Evolutionary conservation across 1,140 invertebrate species (phyloP).

Genomic region (Pissodes strobi): DNA sequence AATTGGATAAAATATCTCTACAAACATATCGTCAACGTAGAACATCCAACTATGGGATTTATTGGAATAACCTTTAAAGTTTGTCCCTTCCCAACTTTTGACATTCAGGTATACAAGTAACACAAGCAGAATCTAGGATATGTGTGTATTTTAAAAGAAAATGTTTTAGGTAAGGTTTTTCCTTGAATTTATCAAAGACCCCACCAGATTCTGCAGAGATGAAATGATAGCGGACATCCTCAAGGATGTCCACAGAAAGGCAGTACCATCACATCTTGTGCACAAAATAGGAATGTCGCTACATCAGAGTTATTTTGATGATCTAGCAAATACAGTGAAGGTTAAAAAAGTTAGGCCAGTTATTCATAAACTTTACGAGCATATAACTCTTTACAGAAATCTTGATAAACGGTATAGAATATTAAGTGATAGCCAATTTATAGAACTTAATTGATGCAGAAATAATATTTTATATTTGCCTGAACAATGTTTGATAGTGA

Average conservation of each 20-base stretch:
- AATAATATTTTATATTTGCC: background rate
- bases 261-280: background rate
- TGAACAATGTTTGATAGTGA: background rate
- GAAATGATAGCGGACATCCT: conserved; percentile 40
- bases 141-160: too few relatives aligned
- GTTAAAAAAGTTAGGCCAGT: conserved; percentile 29
- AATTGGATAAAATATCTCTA: conserved; percentile 70
- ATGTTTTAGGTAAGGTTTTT: conserved; percentile 24
- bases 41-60: conserved; percentile 72
- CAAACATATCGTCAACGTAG: conserved; percentile 74
- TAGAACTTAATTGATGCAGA: conserved; percentile 11
- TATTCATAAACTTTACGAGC: conserved; percentile 33
- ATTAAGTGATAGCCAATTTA: conserved; percentile 36
- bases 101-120: conserved; percentile 62
- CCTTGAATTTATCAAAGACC: conserved; percentile 22
- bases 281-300: conserved; percentile 36
- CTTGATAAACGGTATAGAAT: conserved; percentile 34
- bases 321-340: conserved; percentile 37
- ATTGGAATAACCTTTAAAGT: conserved; percentile 68
- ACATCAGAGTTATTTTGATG: conserved; percentile 36
- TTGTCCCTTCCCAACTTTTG: conserved; percentile 69
- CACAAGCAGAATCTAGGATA: too few relatives aligned
- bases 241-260: conserved; percentile 44
- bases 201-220: conserved; percentile 47
- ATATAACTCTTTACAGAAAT: conserved; percentile 26